Percentiles rank a stretch among this genome's conserved stretches.
Conservation (phyloP, 2,888 invertebrate species). For the Aphidoletes aphidimyza region DNA sequence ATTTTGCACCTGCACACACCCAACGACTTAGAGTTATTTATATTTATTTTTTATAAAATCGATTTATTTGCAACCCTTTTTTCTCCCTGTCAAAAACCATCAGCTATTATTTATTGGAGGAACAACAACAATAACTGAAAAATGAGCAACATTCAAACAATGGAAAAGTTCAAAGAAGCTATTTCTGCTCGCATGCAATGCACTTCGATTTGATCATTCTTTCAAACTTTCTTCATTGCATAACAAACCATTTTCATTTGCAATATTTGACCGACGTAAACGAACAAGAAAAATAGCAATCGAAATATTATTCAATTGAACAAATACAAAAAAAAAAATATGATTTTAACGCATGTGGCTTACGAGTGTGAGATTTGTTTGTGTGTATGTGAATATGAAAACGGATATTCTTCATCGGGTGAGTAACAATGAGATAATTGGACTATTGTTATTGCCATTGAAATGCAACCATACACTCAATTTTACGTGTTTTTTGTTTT, state of each 20-base stretch:
- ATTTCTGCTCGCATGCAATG: neutral
- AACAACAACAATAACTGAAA: neutral
- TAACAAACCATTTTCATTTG: neutral
- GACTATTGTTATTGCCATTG: constrained; percentile 56
- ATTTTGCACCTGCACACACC: too few relatives aligned
- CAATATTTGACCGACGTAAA: too few relatives aligned
- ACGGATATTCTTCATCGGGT: constrained; percentile 57
- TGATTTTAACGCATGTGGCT: neutral
- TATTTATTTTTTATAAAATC: too few relatives aligned
- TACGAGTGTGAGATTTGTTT: neutral
- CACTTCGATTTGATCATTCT: neutral
- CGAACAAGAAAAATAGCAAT: neutral
- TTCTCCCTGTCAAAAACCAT: too few relatives aligned
- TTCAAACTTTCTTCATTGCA: neutral
- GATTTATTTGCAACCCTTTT: too few relatives aligned
- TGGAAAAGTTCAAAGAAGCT: neutral
- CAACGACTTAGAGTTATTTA: too few relatives aligned
- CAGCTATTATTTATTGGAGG: too few relatives aligned
- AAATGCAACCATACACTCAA: constrained; percentile 50
- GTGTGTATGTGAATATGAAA: neutral
- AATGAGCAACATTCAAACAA: neutral
- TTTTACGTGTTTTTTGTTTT: neutral
- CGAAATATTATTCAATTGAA: neutral
- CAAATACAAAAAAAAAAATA: neutral
- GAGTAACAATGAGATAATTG: constrained; percentile 57